phyloP scores from a whole-genome alignment of 2,797 vertebrate genomes.

The Oreonectes daqikongensis region DNA sequence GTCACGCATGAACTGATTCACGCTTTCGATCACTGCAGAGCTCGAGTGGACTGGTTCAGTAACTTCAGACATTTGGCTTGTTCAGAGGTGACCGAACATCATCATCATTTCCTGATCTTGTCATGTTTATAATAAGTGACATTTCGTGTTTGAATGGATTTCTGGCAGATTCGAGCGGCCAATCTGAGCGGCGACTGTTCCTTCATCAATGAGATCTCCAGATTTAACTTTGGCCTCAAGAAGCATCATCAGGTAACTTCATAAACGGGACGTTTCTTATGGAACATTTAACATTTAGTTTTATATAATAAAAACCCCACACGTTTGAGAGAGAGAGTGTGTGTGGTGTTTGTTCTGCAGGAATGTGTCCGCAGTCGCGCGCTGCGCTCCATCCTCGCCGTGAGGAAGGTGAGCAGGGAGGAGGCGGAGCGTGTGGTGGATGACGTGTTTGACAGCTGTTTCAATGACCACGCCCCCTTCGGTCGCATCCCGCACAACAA shows the following conservation, averaged over 20 bases:
- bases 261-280: no score
- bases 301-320: no score
- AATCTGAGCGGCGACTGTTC: conserved; percentile 97
- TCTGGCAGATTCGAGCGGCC: conserved; percentile 88
- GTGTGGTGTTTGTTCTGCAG: conserved; percentile 64
- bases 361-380: conserved; percentile 89
- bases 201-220: conserved; percentile 83
- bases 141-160: neutral
- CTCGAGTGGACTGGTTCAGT: neutral
- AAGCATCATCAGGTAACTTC: conserved; percentile 88
- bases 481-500: conserved; percentile 90
- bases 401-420: conserved; percentile 85
- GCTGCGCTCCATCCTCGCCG: conserved; percentile 90
- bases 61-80: neutral
- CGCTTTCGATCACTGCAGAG: conserved; percentile 85
- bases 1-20: conserved; percentile 77
- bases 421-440: conserved; percentile 87
- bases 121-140: no score
- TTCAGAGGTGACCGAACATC: conserved; percentile 21
- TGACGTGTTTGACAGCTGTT: conserved; percentile 92
- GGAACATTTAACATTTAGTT: no score
- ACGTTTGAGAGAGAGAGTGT: no score
- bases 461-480: conserved; percentile 93
- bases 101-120: no score
- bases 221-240: conserved; percentile 90